A percentile compares a stretch with the other conserved stretches of the same genome.
Evolutionary conservation across 2,888 invertebrate genomes (phyloP).

Genomic region (Teleiodes luculella): DNA sequence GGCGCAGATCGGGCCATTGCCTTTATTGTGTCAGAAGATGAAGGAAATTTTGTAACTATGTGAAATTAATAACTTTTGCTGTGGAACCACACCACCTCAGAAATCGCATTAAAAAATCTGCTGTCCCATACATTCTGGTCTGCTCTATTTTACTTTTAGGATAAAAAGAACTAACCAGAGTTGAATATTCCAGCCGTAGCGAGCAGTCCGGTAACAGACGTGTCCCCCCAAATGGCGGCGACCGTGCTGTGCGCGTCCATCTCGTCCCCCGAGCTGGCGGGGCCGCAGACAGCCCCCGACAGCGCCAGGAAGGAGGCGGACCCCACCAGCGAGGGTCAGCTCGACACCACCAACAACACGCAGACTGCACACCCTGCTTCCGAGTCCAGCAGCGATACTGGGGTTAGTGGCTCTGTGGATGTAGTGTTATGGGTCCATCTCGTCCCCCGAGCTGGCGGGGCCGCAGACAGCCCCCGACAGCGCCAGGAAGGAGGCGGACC

Average conservation of each 20-base stretch:
- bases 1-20: too few relatives aligned
- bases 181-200: constrained; percentile 43
- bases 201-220: constrained; percentile 50
- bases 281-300: constrained; percentile 15
- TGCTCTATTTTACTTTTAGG: neutral
- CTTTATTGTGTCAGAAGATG: too few relatives aligned
- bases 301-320: constrained; percentile 17
- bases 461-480: constrained; percentile 16
- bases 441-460: constrained; percentile 66
- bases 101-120: too few relatives aligned
- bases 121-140: too few relatives aligned
- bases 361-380: constrained; percentile 39
- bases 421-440: too few relatives aligned
- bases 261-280: constrained; percentile 69
- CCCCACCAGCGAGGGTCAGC: constrained; percentile 22
- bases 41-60: too few relatives aligned
- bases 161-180: neutral
- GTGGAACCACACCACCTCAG: too few relatives aligned
- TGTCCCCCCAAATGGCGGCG: constrained; percentile 29
- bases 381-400: constrained; percentile 68
- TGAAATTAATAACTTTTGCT: too few relatives aligned
- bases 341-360: constrained; percentile 23
- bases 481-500: constrained; percentile 17
- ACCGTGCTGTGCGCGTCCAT: constrained; percentile 56
- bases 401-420: constrained; percentile 43